Evolutionary conservation across 2,113 vertebrate genomes (phyloP), one percentile per base, ranked within the genome.

Genomic region (Ctenomys sociabilis): DNA sequence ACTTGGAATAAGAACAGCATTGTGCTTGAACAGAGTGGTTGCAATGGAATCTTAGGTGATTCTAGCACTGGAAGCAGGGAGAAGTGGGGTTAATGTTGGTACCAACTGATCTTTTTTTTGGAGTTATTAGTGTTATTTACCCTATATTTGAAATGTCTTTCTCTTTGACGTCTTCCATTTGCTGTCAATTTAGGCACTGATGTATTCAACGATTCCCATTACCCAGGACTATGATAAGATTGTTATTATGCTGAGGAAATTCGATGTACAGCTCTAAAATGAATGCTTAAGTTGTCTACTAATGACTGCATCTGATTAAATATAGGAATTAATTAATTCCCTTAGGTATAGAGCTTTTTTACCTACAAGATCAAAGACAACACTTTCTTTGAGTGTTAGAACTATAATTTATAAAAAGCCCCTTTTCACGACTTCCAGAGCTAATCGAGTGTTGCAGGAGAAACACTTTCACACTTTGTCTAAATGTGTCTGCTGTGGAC

Each of bases 291-390:
- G 59, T 85, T 95, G 83, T 80, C 95, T 96, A 77, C 94, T 93
- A 97, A 96, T 94, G 88, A 92, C 37, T 91, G 73, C 1, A 72
- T 96, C 90, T 97, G 91, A 97, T 95, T 97, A 97, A 94, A 88
- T 66, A 89, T 0, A 81, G 68, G 93, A 95, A 96, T 97, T 97
- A 97, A 97, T 97, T 96, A 90, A 95, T 93, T 95, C 95, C 96
- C 94, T 96, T 84, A 96, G 93, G 88, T 86, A 66, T 35, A 90
- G 64, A 93, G 52, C 24, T 45, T 95, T 97, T 94, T 91, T 94
- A 96, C 93, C 81, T 96, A 89, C 49, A 72, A 95, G 90, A 96
- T 97, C 95, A 97, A 96, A 97, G 92, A 84, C 54, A 97, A 92
- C 49, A 84, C 57, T 96, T 95, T 88, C 49, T 91, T 81, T 95